Evolutionary conservation across 2,888 invertebrate species (phyloP), one percentile per base, ranked within the genome.

Genomic region (Lagria hirta): DNA sequence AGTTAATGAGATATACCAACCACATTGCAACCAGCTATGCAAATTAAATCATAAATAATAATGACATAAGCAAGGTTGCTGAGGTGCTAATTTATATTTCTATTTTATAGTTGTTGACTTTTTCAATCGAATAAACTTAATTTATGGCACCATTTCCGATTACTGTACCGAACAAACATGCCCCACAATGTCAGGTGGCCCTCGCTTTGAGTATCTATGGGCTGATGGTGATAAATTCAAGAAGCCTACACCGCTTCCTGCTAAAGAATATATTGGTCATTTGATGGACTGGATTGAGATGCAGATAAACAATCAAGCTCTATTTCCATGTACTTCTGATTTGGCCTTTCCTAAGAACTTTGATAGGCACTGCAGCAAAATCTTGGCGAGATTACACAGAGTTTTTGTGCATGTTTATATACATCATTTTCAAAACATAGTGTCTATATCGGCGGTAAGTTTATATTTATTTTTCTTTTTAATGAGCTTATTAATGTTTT

Each of bases 381-480:
- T 94, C 51, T 71, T 94, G 55, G 91, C 92, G 0, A 77, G 93
- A 32, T 73, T 94, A 24, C 93, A 91, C 71, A 76, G 93, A 54
- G 91, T 94, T 2, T 94, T 94, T 70, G 93, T 94, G 1, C 93
- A 94, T 70, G 91, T 93, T 24, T 94, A 94, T 66, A 94, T 94
- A 51, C 93, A 94, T 72, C 94, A 94, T 70, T 95, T 94, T 70
- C 92, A 94, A 66, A 80, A 89, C 59, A 79, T 94, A 48, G 85
- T 89, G 13, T 82, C 85, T 26, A 86, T 93, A 59, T 88, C 90
- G 56, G 92, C 92, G 18, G 90, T 91, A 75, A 82, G 84, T 78
- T 58, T 16, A 7, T 17, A n/a, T n/a, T n/a, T n/a, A n/a, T n/a
- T n/a, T n/a, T n/a, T n/a, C n/a, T n/a, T n/a, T n/a, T n/a, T n/a